phyloP scores from a whole-genome alignment of 37 sponge, comb jelly and placozoan species.

The Geodia barretti region DNA sequence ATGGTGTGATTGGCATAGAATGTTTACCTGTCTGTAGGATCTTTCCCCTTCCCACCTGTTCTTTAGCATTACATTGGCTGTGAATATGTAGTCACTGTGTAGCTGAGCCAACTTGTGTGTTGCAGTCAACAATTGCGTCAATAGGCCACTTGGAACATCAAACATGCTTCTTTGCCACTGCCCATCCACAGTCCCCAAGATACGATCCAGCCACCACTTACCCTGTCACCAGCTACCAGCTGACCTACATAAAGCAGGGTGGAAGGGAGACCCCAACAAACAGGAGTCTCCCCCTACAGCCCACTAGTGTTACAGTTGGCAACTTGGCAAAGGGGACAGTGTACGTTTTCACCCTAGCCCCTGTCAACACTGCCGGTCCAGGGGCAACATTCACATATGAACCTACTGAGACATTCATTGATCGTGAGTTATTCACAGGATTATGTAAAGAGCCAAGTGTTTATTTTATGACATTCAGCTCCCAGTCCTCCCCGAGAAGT shows the following conservation, averaged over 20 bases:
- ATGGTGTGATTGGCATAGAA: no score
- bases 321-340: background rate
- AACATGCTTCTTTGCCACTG: background rate
- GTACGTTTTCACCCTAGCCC: background rate
- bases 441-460: background rate
- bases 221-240: background rate
- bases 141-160: background rate
- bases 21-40: no score
- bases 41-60: no score
- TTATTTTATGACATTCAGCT: background rate
- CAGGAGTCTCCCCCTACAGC: no score
- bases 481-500: background rate
- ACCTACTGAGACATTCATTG: background rate
- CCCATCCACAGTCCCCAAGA: background rate
- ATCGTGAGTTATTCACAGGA: background rate
- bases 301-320: background rate
- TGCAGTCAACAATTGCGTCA: no score
- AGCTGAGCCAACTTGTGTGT: no score
- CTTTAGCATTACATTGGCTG: no score
- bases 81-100: no score
- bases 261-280: no score
- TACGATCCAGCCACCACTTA: background rate
- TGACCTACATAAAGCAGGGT: background rate
- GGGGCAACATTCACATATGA: background rate
- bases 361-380: background rate